These are phyloP conservation scores for Synaphobranchus kaupii DNA, from an alignment of 2,797 vertebrate species.

Conservation along the genomic window DNA sequence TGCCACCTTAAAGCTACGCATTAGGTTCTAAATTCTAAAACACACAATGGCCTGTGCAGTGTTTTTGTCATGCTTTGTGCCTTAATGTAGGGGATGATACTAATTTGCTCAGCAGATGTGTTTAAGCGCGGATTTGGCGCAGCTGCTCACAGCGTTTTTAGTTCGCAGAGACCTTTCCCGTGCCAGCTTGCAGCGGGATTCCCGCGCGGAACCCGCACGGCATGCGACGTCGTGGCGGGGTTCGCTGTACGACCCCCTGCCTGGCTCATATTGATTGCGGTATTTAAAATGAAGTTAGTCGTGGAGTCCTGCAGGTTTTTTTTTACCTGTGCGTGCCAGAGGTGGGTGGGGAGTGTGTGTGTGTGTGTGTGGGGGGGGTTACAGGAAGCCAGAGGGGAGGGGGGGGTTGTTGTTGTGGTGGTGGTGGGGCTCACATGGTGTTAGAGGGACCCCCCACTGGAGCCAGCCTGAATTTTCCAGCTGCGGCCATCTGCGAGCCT, in stretches of 20 bases:
- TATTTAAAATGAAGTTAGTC: slow-evolving; percentile 20
- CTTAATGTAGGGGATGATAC: neutral
- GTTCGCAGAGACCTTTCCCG: neutral
- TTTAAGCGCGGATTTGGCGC: neutral
- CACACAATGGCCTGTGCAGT: neutral
- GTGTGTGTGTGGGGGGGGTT: neutral
- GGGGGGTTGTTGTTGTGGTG: neutral
- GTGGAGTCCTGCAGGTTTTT: slow-evolving; percentile 4
- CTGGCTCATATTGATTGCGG: slow-evolving; percentile 20
- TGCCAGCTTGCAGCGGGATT: slow-evolving; percentile 9
- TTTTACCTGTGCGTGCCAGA: neutral
- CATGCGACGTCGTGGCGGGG: neutral
- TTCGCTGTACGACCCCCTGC: slow-evolving; percentile 22
- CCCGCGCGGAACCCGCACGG: neutral
- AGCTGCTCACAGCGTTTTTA: neutral
- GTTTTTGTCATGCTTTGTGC: neutral
- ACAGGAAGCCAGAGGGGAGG: neutral
- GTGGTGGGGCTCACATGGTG: neutral
- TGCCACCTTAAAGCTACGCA: neutral
- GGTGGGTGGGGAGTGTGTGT: neutral
- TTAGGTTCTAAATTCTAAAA: neutral
- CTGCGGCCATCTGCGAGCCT: neutral
- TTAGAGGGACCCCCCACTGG: neutral
- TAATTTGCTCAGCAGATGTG: neutral
- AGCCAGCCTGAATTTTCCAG: slow-evolving; percentile 2